These are phyloP conservation scores for Alaudala cheleensis DNA, from an alignment of 2,113 vertebrate species.

Conservation along the genomic window DNA sequence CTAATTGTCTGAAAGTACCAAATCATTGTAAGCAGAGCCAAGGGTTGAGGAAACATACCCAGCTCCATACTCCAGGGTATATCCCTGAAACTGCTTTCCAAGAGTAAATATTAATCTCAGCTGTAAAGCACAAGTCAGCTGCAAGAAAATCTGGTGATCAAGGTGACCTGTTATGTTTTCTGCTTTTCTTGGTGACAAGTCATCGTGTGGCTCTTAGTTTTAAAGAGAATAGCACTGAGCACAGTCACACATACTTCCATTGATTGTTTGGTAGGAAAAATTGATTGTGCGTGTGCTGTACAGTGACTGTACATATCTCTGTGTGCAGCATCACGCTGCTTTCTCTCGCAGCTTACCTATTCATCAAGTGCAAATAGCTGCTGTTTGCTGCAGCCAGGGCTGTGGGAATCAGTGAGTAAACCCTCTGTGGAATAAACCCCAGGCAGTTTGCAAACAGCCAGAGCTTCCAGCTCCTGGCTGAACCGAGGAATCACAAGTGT, in stretches of 20 bases:
- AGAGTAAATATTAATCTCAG: not conserved
- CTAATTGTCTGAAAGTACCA: not conserved
- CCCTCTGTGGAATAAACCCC: slow-evolving; percentile 9
- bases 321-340: not conserved
- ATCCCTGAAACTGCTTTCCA: not conserved
- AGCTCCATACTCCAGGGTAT: not conserved
- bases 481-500: not conserved
- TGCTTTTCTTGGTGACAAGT: not conserved
- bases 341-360: slow-evolving; percentile 31
- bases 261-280: not conserved
- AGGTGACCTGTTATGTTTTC: not conserved
- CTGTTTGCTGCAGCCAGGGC: not conserved
- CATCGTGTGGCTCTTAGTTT: not conserved
- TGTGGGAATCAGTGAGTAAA: slow-evolving; percentile 22
- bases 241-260: not conserved
- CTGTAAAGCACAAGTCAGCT: not conserved
- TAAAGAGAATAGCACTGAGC: not conserved
- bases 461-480: slow-evolving; percentile 11
- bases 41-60: not conserved
- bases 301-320: not conserved
- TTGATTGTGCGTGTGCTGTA: not conserved
- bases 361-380: slow-evolving; percentile 30
- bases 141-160: not conserved
- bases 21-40: not conserved
- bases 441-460: slow-evolving; percentile 42